Evolutionary conservation across 2,113 vertebrate species (phyloP).

Genomic region (Colossoma macropomum): DNA sequence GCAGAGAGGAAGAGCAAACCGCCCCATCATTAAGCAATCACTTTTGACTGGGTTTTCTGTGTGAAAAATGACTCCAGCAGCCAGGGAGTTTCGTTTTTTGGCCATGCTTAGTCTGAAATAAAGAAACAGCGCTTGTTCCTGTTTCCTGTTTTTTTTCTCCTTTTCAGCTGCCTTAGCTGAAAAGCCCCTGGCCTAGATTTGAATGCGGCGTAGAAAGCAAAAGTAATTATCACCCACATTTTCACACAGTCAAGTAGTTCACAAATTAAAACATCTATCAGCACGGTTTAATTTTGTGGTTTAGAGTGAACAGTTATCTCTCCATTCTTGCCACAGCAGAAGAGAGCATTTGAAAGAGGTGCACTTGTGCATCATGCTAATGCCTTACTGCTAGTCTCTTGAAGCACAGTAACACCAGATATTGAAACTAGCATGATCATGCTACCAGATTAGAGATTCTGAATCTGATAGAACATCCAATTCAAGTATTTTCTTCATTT

Average conservation of each 20-base stretch:
- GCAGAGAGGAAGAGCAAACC: background rate
- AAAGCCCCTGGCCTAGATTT: background rate
- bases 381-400: background rate
- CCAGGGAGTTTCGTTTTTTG: background rate
- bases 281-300: background rate
- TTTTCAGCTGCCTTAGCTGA: background rate
- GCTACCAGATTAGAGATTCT: background rate
- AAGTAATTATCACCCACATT: conserved; percentile 22
- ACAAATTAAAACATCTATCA: conserved; percentile 15
- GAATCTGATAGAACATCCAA: background rate
- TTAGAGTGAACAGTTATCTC: background rate
- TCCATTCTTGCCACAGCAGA: background rate
- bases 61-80: background rate
- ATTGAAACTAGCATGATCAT: conserved; percentile 2
- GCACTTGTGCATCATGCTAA: background rate
- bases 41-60: background rate
- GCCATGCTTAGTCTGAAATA: background rate
- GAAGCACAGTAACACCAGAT: conserved; percentile 20
- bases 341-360: background rate
- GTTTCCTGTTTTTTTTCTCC: background rate
- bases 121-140: background rate
- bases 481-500: too few species aligned
- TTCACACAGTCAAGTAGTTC: conserved; percentile 1
- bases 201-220: background rate
- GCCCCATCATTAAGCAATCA: background rate